Percentiles rank a stretch among this genome's conserved stretches.
Evolutionary conservation across 2,797 vertebrate species (phyloP).

Genomic region (Lutjanus argentimaculatus): DNA sequence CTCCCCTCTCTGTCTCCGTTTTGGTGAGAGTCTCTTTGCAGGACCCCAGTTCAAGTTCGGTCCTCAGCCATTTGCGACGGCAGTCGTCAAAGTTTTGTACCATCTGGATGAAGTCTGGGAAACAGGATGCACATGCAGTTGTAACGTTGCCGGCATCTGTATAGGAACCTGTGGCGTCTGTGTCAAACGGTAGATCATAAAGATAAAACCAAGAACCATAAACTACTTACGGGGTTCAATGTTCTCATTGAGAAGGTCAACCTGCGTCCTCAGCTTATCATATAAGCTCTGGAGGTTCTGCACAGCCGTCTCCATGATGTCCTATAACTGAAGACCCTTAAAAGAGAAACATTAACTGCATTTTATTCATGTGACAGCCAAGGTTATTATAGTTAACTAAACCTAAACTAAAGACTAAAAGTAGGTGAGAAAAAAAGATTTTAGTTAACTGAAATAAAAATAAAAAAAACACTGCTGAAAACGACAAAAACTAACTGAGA

Average conservation of each 20-base stretch:
- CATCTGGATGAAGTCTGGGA: conserved; percentile 94
- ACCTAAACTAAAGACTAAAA: too few species aligned
- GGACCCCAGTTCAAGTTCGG: conserved; percentile 88
- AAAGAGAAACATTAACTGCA: background rate
- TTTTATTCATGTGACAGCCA: background rate
- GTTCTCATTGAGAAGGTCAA: conserved; percentile 91
- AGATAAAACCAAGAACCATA: background rate
- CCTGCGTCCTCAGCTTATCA: conserved; percentile 89
- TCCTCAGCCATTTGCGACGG: conserved; percentile 89
- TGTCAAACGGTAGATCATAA: background rate
- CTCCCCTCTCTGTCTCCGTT: conserved; percentile 90
- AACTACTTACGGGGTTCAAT: conserved; percentile 92
- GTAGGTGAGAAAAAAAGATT: too few species aligned
- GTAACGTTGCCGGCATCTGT: background rate
- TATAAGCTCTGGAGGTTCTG: conserved; percentile 88
- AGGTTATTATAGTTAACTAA: too few species aligned
- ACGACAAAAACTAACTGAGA: too few species aligned
- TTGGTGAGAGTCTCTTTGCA: conserved; percentile 93
- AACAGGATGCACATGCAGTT: background rate
- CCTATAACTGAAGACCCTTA: background rate
- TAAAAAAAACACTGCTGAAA: too few species aligned
- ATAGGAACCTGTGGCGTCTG: too few species aligned
- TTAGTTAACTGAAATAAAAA: too few species aligned
- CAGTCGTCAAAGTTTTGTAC: conserved; percentile 93
- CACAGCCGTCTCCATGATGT: conserved; percentile 88